Percentiles rank a stretch among this genome's conserved stretches.
Conservation (phyloP, 2,113 vertebrate species). For the Urocitellus parryii region DNA sequence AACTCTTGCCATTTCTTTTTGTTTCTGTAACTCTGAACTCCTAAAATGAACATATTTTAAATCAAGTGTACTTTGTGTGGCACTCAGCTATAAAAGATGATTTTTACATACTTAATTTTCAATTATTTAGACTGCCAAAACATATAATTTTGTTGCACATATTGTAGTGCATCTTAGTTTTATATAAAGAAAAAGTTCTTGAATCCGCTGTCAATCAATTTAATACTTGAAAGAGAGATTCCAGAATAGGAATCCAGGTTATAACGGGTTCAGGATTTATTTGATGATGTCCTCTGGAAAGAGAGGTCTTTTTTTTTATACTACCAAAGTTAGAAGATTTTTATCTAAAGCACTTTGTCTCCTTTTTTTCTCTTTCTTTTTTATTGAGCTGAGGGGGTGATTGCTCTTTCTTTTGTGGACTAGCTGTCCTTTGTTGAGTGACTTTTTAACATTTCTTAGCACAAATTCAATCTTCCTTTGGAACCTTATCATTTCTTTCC, state of each 20-base stretch:
- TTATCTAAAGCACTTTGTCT: slow-evolving; percentile 72
- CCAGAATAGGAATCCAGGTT: slow-evolving; percentile 62
- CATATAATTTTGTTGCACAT: not conserved
- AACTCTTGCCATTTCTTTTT: not conserved
- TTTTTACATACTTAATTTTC: not conserved
- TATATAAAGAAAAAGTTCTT: slow-evolving; percentile 64
- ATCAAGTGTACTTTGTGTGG: not conserved
- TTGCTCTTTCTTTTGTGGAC: slow-evolving; percentile 66
- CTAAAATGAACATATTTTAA: slow-evolving; percentile 49
- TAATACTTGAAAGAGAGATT: slow-evolving; percentile 64
- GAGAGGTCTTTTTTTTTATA: slow-evolving; percentile 62
- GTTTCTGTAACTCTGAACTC: not conserved
- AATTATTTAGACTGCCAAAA: slow-evolving; percentile 42
- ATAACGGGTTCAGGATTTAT: slow-evolving; percentile 71
- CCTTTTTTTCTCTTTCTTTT: slow-evolving; percentile 49
- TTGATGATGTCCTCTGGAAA: slow-evolving; percentile 53
- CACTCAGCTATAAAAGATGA: not conserved
- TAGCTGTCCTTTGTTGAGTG: slow-evolving; percentile 67
- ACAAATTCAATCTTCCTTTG: slow-evolving; percentile 62
- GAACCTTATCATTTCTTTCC: slow-evolving; percentile 59
- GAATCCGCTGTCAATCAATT: slow-evolving; percentile 59
- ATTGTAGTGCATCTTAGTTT: slow-evolving; percentile 35
- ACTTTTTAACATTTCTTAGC: slow-evolving; percentile 74
- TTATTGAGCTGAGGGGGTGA: slow-evolving; percentile 62
- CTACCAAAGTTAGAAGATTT: slow-evolving; percentile 74